These are phyloP conservation scores for Carassius auratus DNA, from an alignment of 2,113 vertebrate genomes.

Conservation along the genomic window DNA sequence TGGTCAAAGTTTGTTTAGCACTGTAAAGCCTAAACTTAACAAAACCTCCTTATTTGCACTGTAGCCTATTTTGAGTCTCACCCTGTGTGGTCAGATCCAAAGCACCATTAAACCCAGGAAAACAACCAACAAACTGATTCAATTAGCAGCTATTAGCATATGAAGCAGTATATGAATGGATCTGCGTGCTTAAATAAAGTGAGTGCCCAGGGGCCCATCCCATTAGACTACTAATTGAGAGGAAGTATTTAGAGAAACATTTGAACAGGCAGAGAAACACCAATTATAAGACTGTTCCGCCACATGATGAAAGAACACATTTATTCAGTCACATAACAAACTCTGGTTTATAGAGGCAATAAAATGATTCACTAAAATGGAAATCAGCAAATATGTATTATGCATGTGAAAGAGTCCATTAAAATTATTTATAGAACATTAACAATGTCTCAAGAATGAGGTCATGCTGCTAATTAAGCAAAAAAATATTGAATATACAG, in stretches of 20 bases:
- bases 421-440: neutral
- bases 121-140: neutral
- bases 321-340: slow-evolving; percentile 7
- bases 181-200: slow-evolving; percentile 35
- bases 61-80: neutral
- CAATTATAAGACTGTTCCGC: slow-evolving; percentile 7
- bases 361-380: neutral
- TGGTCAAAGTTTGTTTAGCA: neutral
- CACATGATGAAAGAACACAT: neutral
- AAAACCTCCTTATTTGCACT: neutral
- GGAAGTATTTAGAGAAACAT: slow-evolving; percentile 21
- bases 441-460: neutral
- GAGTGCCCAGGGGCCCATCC: neutral
- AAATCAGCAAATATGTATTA: neutral
- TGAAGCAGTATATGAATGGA: slow-evolving; percentile 27
- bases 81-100: slow-evolving; percentile 9
- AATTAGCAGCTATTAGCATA: slow-evolving; percentile 35
- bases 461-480: neutral
- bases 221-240: slow-evolving; percentile 28
- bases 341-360: neutral
- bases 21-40: neutral
- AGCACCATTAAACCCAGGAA: neutral
- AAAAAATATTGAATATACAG: neutral
- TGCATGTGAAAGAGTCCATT: neutral
- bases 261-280: slow-evolving; percentile 16